Evolutionary conservation across 2,113 vertebrate genomes (phyloP).

Genomic region (Epinephelus fuscoguttatus): DNA sequence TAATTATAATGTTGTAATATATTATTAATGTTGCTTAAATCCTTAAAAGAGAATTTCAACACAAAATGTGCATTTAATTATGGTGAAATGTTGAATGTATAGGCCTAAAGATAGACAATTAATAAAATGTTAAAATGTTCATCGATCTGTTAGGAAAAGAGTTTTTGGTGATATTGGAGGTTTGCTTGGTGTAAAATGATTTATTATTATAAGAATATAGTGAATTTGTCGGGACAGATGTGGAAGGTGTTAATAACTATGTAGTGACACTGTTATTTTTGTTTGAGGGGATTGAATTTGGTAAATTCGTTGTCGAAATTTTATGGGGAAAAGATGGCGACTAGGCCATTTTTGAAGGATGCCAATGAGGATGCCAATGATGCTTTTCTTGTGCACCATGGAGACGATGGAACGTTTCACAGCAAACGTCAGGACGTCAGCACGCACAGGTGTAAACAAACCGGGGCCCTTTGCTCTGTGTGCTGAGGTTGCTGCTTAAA

Average conservation of each 20-base stretch:
- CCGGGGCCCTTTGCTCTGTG: not conserved
- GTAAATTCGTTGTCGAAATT: not conserved
- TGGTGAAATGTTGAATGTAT: not conserved
- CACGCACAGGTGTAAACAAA: not conserved
- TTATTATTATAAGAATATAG: not conserved
- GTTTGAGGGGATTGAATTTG: not conserved
- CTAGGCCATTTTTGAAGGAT: not conserved
- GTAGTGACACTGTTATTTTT: not conserved
- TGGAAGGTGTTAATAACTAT: not conserved
- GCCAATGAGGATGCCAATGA: not conserved
- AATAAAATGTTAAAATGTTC: too few species aligned
- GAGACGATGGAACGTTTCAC: not conserved
- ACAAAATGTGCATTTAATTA: not conserved
- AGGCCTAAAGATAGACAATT: too few species aligned
- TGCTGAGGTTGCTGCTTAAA: not conserved
- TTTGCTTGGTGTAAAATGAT: not conserved
- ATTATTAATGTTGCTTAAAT: not conserved
- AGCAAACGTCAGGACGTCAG: not conserved
- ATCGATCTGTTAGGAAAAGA: not conserved
- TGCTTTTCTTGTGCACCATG: not conserved
- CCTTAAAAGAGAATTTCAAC: not conserved
- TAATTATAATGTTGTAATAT: not conserved
- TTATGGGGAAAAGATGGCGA: not conserved
- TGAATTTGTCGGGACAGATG: not conserved
- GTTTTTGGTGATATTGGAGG: not conserved